Evolutionary conservation across 1,140 invertebrate species (phyloP).

Genomic region (Pentalonia nigronervosa): DNA sequence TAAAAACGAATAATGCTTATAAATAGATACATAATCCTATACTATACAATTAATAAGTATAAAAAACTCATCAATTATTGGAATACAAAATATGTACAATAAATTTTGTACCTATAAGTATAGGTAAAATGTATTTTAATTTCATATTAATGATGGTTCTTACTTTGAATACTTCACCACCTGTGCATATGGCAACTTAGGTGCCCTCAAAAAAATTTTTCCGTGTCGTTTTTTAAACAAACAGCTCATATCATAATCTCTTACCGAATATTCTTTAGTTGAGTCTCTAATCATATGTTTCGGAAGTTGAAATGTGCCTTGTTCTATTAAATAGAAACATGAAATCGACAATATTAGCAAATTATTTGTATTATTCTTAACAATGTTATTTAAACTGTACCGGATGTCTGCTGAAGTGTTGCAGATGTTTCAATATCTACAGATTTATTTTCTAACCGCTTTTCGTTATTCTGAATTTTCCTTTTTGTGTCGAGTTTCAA

Average conservation of each 20-base stretch:
- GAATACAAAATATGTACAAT: not conserved
- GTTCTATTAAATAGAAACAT: not conserved
- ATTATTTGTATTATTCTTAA: not conserved
- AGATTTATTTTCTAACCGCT: not conserved
- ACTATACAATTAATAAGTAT: not conserved
- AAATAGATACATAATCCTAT: not conserved
- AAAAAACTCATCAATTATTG: not conserved
- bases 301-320: constrained; percentile 1
- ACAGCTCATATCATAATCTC: constrained; percentile 39
- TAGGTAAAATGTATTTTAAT: not conserved
- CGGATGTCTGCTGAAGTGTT: not conserved
- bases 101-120: not conserved
- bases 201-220: constrained; percentile 30
- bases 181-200: not conserved
- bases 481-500: not conserved
- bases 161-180: constrained; percentile 28
- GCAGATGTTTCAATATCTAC: not conserved
- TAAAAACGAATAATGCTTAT: not conserved
- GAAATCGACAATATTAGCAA: not conserved
- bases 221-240: constrained; percentile 40
- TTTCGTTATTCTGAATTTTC: not conserved
- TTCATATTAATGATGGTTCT: not conserved
- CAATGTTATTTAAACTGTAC: not conserved
- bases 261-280: not conserved
- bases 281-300: constrained; percentile 49